Percentiles rank a stretch among this genome's conserved stretches.
Conservation (phyloP, 2,888 invertebrate genomes). For the Ennomos fuscantarius region DNA sequence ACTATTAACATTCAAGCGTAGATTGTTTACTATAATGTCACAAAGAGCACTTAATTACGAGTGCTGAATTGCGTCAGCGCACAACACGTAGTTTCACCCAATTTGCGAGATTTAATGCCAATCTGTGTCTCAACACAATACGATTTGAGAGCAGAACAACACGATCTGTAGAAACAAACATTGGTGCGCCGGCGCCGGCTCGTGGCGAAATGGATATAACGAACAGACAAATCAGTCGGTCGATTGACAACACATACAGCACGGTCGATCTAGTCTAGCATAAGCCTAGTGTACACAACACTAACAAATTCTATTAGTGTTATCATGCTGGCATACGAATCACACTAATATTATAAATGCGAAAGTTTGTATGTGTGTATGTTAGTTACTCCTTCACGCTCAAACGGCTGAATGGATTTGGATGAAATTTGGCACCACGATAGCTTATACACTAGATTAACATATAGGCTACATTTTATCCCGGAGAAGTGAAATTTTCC, state of each 20-base stretch:
- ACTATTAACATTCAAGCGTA: conserved; percentile 8
- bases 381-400: too few species aligned
- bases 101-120: conserved; percentile 38
- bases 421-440: too few species aligned
- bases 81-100: conserved; percentile 30
- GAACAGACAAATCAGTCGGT: conserved; percentile 45
- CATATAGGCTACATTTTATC: too few species aligned
- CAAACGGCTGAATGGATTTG: too few species aligned
- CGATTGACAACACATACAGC: conserved; percentile 44
- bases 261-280: conserved; percentile 28
- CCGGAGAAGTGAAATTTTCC: too few species aligned
- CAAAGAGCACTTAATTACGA: conserved; percentile 33
- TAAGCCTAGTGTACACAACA: conserved; percentile 11
- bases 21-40: conserved; percentile 27
- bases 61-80: conserved; percentile 27
- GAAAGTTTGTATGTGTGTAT: too few species aligned
- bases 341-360: too few species aligned
- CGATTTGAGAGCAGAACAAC: conserved; percentile 39
- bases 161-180: conserved; percentile 39
- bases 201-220: conserved; percentile 49
- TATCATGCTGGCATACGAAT: too few species aligned
- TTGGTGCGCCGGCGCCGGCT: conserved; percentile 40
- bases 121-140: conserved; percentile 41
- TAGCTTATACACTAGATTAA: too few species aligned
- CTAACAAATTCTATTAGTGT: neutral